phyloP scores from a whole-genome alignment of 2,888 invertebrate genomes.

The Polyploca ridens region DNA sequence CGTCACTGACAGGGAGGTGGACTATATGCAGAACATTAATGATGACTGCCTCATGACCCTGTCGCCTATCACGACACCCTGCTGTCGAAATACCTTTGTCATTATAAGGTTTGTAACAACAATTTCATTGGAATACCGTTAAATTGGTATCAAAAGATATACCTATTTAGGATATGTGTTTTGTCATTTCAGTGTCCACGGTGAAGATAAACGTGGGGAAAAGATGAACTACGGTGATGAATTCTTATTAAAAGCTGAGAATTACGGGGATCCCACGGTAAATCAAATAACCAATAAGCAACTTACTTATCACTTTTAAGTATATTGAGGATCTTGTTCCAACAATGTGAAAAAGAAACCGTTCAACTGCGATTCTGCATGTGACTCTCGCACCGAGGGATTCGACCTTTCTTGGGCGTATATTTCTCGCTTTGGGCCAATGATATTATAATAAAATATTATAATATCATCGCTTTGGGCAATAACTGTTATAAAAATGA shows the following conservation, averaged over 20 bases:
- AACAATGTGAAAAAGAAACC: no score
- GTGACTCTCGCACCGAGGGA: no score
- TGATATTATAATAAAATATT: no score
- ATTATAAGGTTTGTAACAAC: slow-evolving; percentile 57
- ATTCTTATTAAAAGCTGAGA: slow-evolving; percentile 71
- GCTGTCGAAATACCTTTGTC: slow-evolving; percentile 78
- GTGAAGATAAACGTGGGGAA: slow-evolving; percentile 55
- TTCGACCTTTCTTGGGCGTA: no score
- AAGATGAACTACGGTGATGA: slow-evolving; percentile 78
- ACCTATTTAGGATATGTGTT: no score
- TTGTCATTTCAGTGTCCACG: slow-evolving; percentile 44
- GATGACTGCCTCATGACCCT: slow-evolving; percentile 76
- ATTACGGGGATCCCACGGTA: slow-evolving; percentile 74
- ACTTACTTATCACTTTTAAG: no score
- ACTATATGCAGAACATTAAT: slow-evolving; percentile 71
- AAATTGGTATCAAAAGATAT: slow-evolving; percentile 1
- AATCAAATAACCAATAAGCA: neutral
- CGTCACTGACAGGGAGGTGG: slow-evolving; percentile 73
- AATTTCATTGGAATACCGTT: neutral
- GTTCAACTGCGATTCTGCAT: no score
- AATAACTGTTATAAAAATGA: no score
- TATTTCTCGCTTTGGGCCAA: no score
- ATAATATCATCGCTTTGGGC: no score
- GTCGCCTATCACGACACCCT: slow-evolving; percentile 77
- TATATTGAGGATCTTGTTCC: no score